A percentile compares a stretch with the other conserved stretches of the same genome.
phyloP scores from a whole-genome alignment of 2,888 invertebrate genomes.

The Syrphus vitripennis region DNA sequence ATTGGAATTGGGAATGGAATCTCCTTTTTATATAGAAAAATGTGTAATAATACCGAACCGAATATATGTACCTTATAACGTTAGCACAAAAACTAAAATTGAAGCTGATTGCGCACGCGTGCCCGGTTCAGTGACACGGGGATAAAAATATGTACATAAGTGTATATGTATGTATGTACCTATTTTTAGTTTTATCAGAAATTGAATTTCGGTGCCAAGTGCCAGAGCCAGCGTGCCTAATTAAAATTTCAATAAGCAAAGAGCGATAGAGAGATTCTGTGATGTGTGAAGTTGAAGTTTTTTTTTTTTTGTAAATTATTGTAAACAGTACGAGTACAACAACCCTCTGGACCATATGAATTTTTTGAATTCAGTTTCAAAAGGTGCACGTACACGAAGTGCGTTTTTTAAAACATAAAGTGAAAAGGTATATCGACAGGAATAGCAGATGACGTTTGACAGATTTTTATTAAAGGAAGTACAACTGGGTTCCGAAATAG shows the following conservation, averaged over 20 bases:
- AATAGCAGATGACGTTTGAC: no score
- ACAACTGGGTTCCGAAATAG: no score
- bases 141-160: slow-evolving; percentile 36
- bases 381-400: no score
- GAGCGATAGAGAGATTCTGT: no score
- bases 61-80: not conserved
- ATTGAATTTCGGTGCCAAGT: not conserved
- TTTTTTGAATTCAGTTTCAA: no score
- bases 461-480: no score
- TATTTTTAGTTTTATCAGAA: slow-evolving; percentile 30
- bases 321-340: no score
- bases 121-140: slow-evolving; percentile 67
- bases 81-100: slow-evolving; percentile 55
- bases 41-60: slow-evolving; percentile 20
- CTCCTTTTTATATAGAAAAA: slow-evolving; percentile 36
- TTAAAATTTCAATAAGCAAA: slow-evolving; percentile 36
- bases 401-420: no score
- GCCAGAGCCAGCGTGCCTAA: slow-evolving; percentile 35
- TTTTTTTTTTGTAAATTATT: no score
- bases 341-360: no score
- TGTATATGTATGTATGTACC: not conserved
- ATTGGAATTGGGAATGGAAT: slow-evolving; percentile 40
- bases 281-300: slow-evolving; percentile 41
- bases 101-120: slow-evolving; percentile 65
- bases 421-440: no score